Percentiles rank a stretch among this genome's conserved stretches.
These are phyloP conservation scores for Labroides dimidiatus DNA, from an alignment of 2,797 vertebrate species.

Conservation along the genomic window DNA sequence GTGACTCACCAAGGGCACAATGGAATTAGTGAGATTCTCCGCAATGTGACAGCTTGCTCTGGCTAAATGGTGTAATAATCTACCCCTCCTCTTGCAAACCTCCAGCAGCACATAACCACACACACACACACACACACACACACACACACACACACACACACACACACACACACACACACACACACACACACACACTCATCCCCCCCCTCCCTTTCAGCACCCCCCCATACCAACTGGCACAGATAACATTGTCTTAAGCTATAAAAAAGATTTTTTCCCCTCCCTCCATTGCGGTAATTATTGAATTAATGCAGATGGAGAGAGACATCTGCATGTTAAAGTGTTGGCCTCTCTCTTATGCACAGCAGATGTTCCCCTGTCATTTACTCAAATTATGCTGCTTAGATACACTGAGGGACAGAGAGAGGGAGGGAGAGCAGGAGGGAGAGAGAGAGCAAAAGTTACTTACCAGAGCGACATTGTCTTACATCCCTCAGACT, in stretches of 20 bases:
- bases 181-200: conserved; percentile 14
- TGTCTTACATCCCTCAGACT: conserved; percentile 69
- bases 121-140: conserved; percentile 38
- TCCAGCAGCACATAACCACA: conserved; percentile 59
- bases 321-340: conserved; percentile 86
- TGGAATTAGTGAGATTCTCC: conserved; percentile 83
- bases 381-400: conserved; percentile 85
- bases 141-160: conserved; percentile 4
- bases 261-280: conserved; percentile 80
- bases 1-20: conserved; percentile 83
- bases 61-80: conserved; percentile 86
- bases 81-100: conserved; percentile 75
- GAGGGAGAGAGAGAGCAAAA: conserved; percentile 47
- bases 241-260: conserved; percentile 88
- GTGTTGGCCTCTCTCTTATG: conserved; percentile 85
- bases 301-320: conserved; percentile 88
- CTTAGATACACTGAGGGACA: conserved; percentile 75
- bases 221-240: conserved; percentile 80
- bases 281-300: conserved; percentile 87
- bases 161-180: background rate
- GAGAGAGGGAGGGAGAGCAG: conserved; percentile 25
- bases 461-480: conserved; percentile 75
- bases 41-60: conserved; percentile 85
- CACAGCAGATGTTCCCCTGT: conserved; percentile 84
- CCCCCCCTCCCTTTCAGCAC: conserved; percentile 10